Base-by-base conservation (phyloP, 2,797 vertebrate genomes). In the Nyctalus aviator region DNA sequence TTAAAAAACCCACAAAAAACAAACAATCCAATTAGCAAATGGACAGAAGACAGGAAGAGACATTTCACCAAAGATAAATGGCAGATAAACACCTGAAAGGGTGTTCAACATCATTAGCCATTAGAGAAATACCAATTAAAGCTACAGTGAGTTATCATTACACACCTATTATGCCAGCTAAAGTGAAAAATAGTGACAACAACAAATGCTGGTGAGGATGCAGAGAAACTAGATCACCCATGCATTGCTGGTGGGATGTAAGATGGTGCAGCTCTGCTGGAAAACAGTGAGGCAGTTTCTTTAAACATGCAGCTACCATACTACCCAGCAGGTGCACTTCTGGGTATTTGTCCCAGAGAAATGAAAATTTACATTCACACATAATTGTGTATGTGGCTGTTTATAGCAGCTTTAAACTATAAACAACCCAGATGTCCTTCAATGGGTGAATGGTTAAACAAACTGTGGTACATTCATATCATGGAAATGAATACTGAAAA, bases 401-500 rank as follows among this genome's bases (percentile, higher is more conserved):
- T 84, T 48, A 48, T 2, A 57, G 48, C 7, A 48, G 72, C 35
- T 90, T 64, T 91, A 69, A 69, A 35, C 14, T 53, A 72, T 59
- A 84, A 83, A 57, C 7, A n/a, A 66, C 77, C n/a, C 95, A 93
- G 85, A 71, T 41, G 82, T 23, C 85, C 73, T 66, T 73, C 41
- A 15, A 0, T 3, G 37, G 84, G 62, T 15, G 46, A 84, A 71
- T 3, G 35, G 84, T 23, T 75, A 75, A 62, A 68, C 55, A 79
- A 57, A 53, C 76, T 17, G 37, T 0, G 25, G 71, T 17, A 41
- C 21, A 12, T 3, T 71, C 59, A 44, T 1, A 55, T 35, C 27
- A 9, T 0, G 1, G 35, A 20, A 75, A 18, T 20, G 32, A 57
- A 64, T 50, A 23, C 2, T 13, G 32, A 91, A 50, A 84, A 66